Percentiles rank a stretch among this genome's conserved stretches.
phyloP scores from a whole-genome alignment of 2,888 invertebrate species.

The Cremastobaeus sp. region DNA sequence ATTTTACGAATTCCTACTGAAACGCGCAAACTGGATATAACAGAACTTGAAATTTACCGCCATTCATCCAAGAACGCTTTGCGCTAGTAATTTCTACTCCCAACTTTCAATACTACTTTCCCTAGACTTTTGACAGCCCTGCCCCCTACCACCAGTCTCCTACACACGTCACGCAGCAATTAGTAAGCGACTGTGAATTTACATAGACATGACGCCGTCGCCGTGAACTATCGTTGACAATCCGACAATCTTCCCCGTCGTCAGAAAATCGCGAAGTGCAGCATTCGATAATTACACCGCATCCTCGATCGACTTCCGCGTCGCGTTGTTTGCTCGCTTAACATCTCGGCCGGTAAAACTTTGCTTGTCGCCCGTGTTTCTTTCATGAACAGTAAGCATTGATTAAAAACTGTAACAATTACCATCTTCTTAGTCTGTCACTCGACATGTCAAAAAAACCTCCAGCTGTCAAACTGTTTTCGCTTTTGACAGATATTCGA shows the following conservation, averaged over 20 bases:
- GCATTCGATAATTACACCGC: not conserved
- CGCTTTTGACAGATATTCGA: conserved; percentile 30
- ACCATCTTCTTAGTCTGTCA: not conserved
- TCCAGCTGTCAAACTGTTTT: not conserved
- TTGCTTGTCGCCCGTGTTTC: not conserved
- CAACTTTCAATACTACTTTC: no score
- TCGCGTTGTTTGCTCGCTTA: not conserved
- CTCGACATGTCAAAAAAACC: not conserved
- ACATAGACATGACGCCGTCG: conserved; percentile 13
- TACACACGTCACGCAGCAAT: no score
- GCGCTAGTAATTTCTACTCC: no score
- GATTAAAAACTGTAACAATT: not conserved
- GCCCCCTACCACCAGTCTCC: no score
- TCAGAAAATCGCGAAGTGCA: not conserved
- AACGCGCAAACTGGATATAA: no score
- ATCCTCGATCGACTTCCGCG: no score
- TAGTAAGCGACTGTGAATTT: conserved; percentile 6
- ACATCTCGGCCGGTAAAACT: not conserved
- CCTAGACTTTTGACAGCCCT: no score
- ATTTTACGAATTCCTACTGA: no score
- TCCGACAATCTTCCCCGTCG: not conserved
- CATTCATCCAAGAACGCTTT: no score
- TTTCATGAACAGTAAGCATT: conserved; percentile 20
- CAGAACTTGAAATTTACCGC: no score
- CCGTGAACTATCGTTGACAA: not conserved